Conservation (phyloP, 2,888 invertebrate species). For the Himalopsyche kuldschensis region DNA sequence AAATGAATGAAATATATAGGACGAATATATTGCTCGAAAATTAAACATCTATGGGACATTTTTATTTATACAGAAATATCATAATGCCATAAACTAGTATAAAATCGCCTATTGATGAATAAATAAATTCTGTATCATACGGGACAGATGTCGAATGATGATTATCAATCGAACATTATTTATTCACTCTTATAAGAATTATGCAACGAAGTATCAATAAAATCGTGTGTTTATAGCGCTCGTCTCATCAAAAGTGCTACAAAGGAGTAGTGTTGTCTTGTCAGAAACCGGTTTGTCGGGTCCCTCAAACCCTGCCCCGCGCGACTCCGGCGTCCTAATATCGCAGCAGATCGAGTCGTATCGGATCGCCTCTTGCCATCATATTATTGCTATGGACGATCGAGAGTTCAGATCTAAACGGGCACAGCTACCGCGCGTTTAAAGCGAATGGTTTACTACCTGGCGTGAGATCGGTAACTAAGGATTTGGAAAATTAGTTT, state of each 20-base stretch:
- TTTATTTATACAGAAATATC: no score
- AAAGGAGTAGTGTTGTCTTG: not conserved
- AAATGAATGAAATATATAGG: no score
- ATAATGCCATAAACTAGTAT: no score
- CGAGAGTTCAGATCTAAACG: conserved; percentile 1
- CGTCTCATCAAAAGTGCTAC: not conserved
- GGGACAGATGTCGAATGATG: no score
- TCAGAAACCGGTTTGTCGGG: not conserved
- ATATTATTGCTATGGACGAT: not conserved
- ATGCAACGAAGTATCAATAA: not conserved
- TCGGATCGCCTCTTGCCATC: not conserved
- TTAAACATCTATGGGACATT: no score
- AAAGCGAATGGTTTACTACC: not conserved
- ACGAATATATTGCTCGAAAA: no score
- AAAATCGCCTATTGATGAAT: no score
- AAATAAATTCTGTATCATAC: no score
- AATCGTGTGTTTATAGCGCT: not conserved
- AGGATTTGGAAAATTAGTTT: not conserved
- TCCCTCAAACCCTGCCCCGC: not conserved
- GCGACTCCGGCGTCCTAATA: not conserved
- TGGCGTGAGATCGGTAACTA: not conserved
- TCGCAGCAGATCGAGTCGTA: not conserved
- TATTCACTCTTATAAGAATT: not conserved
- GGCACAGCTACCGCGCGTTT: not conserved
- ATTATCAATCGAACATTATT: not conserved